Evolutionary conservation across 2,888 invertebrate genomes (phyloP), one percentile per base, ranked within the genome.

Genomic region (Oscheius sp.): DNA sequence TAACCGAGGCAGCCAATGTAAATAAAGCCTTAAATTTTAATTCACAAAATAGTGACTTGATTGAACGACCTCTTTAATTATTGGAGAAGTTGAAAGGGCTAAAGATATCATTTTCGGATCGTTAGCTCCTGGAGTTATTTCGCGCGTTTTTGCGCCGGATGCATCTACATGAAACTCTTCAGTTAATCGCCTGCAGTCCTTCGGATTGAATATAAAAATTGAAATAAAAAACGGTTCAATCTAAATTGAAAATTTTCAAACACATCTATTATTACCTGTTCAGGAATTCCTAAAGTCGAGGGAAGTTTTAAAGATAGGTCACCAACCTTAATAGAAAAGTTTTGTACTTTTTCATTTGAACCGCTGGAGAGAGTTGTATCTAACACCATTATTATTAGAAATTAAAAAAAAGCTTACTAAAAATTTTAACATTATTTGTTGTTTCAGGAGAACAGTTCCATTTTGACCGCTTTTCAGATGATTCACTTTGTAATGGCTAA

Each of bases 191-290:
- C 70, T 71, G 12, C 81, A 79, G 12, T 72, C 67, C 8, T 55
- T 31, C 5, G 92, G 93, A 89, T 97, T 96, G 88, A 93, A 97
- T 46, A 97, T 88, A 68, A 94, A 92, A 78, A 97, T 88, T 55
- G 92, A 91, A 23, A 95, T 92, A 86, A 93, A 93, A 88, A 96
- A 96, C 0, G 97, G 96, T 87, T 97, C 97, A 65, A 96, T 92
- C 89, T 91, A 84, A 34, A 53, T 27, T 27, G 29, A 12, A 3
- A 10, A 34, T 29, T 4, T 12, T 12, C 39, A 20, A 37, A 45
- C 15, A 27, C 3, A 23, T 29, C 46, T 45, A 25, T 39, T 27
- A 42, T 15, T 17, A 70, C 69, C 53, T 70, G 75, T 52, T 76
- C 70, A 0, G 52, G 27, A 8, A 57, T 33, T 46, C 72, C 73